A percentile compares a stretch with the other conserved stretches of the same genome.
phyloP scores from a whole-genome alignment of 2,113 vertebrate genomes.

The Caretta caretta region DNA sequence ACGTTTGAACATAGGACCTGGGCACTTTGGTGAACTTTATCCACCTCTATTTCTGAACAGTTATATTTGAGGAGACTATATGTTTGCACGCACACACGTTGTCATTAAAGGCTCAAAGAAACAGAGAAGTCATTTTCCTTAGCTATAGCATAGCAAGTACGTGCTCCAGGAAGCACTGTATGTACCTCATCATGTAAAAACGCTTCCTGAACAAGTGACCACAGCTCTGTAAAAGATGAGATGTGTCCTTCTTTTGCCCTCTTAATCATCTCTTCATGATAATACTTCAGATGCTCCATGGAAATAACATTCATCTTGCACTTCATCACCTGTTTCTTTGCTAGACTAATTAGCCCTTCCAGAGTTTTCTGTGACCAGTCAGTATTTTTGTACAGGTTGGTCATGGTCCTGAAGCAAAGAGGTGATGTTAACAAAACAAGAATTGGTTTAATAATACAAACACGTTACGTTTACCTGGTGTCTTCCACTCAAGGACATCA shows the following conservation, averaged over 20 bases:
- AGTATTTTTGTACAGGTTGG: conserved; percentile 80
- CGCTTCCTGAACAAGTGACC: conserved; percentile 82
- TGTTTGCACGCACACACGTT: background rate
- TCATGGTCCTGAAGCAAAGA: conserved; percentile 80
- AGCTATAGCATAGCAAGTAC: background rate
- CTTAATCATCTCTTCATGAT: conserved; percentile 67
- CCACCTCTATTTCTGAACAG: background rate
- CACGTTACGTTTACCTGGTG: background rate
- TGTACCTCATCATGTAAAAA: conserved; percentile 83
- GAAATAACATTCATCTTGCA: conserved; percentile 76
- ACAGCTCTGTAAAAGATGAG: conserved; percentile 78
- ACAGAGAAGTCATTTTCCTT: background rate
- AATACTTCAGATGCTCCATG: conserved; percentile 65
- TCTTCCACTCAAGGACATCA: background rate
- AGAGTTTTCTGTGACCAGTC: conserved; percentile 86
- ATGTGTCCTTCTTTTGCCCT: conserved; percentile 69
- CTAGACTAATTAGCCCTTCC: conserved; percentile 63
- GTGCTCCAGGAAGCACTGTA: background rate
- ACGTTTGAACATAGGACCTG: background rate
- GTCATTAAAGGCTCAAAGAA: background rate
- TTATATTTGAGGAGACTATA: background rate
- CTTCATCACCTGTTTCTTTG: conserved; percentile 82
- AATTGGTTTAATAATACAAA: background rate
- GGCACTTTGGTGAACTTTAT: background rate
- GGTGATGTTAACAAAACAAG: background rate